Evolutionary conservation across 2,888 invertebrate species (phyloP).

Genomic region (Andrena bucephala): DNA sequence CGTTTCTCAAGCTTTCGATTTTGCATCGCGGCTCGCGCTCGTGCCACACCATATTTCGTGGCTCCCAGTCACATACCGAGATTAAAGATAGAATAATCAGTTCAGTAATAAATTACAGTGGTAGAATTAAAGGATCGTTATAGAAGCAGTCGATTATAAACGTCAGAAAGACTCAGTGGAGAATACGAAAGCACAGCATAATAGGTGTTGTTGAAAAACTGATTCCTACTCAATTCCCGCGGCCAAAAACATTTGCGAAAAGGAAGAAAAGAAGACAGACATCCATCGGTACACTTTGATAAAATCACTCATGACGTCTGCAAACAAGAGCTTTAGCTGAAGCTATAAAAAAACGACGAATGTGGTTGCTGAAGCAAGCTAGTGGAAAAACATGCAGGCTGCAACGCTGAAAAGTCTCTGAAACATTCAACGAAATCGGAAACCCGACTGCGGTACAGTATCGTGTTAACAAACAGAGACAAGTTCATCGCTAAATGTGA

Average conservation of each 20-base stretch:
- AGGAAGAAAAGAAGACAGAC: background rate
- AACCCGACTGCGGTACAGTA: background rate
- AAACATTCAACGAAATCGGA: conserved; percentile 18
- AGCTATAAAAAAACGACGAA: background rate
- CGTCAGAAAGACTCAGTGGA: too few relatives aligned
- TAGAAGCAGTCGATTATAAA: too few relatives aligned
- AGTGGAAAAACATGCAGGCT: background rate
- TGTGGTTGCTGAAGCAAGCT: background rate
- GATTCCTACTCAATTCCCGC: background rate
- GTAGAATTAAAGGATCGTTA: too few relatives aligned
- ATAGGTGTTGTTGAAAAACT: too few relatives aligned
- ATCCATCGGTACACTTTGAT: background rate
- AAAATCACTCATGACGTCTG: too few relatives aligned
- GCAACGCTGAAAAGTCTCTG: background rate
- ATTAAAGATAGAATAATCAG: conserved; percentile 13
- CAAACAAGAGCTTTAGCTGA: background rate
- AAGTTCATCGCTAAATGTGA: conserved; percentile 2
- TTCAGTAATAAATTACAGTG: background rate
- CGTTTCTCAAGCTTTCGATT: conserved; percentile 13
- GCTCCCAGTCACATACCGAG: background rate
- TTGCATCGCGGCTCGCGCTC: background rate
- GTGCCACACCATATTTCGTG: background rate
- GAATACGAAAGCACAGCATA: too few relatives aligned
- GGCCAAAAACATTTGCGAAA: background rate
- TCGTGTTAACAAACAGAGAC: conserved; percentile 25